phyloP scores from a whole-genome alignment of 2,797 vertebrate genomes.

The Sebastes glaucus region DNA sequence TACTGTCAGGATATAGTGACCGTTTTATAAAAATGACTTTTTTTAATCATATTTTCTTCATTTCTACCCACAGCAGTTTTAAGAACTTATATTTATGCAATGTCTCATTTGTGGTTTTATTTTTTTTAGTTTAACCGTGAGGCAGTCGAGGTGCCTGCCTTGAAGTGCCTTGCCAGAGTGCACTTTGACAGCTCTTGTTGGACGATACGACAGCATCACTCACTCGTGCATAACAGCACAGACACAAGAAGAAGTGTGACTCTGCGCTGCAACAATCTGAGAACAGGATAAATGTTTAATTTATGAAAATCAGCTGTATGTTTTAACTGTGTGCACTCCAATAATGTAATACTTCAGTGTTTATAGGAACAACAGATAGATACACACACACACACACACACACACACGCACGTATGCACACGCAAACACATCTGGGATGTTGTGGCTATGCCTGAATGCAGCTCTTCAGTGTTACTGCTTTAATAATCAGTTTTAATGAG shows the following conservation, averaged over 20 bases:
- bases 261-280: neutral
- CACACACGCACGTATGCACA: conserved; percentile 1
- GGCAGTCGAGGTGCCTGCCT: neutral
- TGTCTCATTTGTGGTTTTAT: neutral
- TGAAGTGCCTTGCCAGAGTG: no score
- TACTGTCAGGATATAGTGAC: no score
- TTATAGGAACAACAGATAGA: conserved; percentile 31
- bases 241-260: neutral
- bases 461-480: conserved; percentile 79
- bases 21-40: no score
- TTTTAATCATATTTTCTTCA: no score
- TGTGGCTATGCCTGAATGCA: conserved; percentile 75
- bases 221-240: neutral
- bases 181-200: conserved; percentile 20
- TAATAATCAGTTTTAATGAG: conserved; percentile 89
- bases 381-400: neutral
- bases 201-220: neutral
- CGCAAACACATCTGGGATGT: conserved; percentile 50
- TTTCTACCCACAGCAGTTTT: no score
- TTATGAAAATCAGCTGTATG: conserved; percentile 36
- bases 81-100: neutral
- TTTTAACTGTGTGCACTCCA: conserved; percentile 15
- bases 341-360: conserved; percentile 25
- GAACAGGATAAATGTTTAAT: conserved; percentile 27
- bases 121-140: neutral